Evolutionary conservation across 2,113 vertebrate genomes (phyloP).

Genomic region (Ptychochromis oligacanthus): DNA sequence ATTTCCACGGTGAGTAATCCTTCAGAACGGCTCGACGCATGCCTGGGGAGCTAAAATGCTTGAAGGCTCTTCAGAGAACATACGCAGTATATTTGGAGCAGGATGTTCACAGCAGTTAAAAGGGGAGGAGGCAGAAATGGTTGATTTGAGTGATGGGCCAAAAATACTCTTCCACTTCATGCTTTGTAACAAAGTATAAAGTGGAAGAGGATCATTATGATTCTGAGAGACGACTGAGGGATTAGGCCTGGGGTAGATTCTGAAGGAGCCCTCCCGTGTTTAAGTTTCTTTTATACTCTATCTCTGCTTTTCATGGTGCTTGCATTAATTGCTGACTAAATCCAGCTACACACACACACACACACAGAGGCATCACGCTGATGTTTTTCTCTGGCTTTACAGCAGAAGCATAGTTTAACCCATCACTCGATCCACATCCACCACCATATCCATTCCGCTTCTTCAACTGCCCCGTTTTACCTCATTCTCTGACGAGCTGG

Average conservation of each 20-base stretch:
- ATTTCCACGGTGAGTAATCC: constrained; percentile 55
- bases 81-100: constrained; percentile 18
- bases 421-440: constrained; percentile 4
- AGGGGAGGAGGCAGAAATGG: constrained; percentile 16
- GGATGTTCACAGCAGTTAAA: constrained; percentile 19
- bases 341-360: constrained; percentile 1
- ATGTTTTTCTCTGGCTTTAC: constrained; percentile 42
- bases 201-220: not conserved
- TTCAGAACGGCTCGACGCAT: constrained; percentile 42
- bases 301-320: constrained; percentile 26
- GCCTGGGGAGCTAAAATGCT: constrained; percentile 41
- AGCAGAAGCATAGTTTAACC: constrained; percentile 10
- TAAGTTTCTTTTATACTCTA: constrained; percentile 16
- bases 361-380: not conserved
- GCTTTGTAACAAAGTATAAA: not conserved
- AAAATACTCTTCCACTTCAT: constrained; percentile 5
- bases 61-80: constrained; percentile 38
- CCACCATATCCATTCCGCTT: not conserved
- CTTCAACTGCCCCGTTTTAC: constrained; percentile 66
- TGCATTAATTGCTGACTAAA: constrained; percentile 58
- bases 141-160: constrained; percentile 21
- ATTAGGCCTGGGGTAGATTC: not conserved
- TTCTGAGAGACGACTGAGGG: constrained; percentile 3
- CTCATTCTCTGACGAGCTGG: constrained; percentile 98
- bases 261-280: constrained; percentile 11